Percentiles rank a stretch among this genome's conserved stretches.
These are phyloP conservation scores for Tragulus kanchil DNA, from an alignment of 2,113 vertebrate genomes.

Conservation along the genomic window DNA sequence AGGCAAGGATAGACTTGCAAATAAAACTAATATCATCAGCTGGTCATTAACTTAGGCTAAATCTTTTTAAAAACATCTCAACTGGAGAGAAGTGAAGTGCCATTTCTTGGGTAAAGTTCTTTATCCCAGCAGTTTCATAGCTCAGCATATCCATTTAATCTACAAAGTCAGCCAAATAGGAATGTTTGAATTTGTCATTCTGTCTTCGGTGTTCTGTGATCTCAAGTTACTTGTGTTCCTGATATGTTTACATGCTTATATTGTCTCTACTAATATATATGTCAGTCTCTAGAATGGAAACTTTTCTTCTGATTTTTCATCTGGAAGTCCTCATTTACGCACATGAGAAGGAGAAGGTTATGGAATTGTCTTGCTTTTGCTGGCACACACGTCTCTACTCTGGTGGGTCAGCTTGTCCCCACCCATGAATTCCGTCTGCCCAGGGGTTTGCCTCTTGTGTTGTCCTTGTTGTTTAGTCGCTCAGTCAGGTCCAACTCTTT, in stretches of 20 bases:
- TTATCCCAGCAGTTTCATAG: background rate
- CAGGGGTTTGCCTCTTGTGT: background rate
- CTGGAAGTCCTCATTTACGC: background rate
- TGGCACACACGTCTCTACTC: background rate
- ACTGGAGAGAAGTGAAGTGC: background rate
- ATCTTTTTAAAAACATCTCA: background rate
- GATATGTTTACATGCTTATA: background rate
- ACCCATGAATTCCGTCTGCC: rapidly evolving
- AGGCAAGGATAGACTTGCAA: background rate
- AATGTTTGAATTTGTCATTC: background rate
- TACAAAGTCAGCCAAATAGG: background rate
- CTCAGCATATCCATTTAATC: background rate
- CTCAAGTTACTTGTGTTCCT: background rate
- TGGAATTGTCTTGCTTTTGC: background rate
- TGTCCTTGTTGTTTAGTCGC: background rate
- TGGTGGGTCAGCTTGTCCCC: background rate
- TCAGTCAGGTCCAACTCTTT: background rate
- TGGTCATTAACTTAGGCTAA: background rate
- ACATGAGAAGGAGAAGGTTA: background rate
- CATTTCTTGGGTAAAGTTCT: background rate
- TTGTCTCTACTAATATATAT: background rate
- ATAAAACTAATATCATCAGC: background rate
- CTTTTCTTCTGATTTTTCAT: background rate
- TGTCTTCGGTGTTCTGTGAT: background rate
- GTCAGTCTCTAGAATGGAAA: background rate